Base-by-base conservation (phyloP, 2,113 vertebrate species). In the Pelecanus crispus region DNA sequence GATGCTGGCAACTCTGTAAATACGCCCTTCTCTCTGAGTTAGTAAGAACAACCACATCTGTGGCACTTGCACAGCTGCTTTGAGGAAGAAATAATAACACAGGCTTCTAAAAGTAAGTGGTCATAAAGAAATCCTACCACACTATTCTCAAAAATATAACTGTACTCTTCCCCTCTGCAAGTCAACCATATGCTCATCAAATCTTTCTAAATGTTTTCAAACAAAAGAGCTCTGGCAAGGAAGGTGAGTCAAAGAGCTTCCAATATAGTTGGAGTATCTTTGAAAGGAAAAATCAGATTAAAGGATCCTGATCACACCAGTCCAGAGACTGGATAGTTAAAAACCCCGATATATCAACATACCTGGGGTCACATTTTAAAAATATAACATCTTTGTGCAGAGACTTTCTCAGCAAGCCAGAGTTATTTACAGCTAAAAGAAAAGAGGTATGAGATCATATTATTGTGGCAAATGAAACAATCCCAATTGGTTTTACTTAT, bases 281-380 rank as follows among this genome's bases (percentile, higher is more conserved):
- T 40, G 22, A 52, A 80, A 40, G 21, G 12, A 42, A 82, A 90
- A 72, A 82, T 10, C 32, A 74, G 9, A 63, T 45, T 38, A 74
- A 92, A 45, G 12, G 31, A 18, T 31, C 22, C 44, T 55, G 28
- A 58, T n/a, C 17, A 70, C 26, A 71, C 2, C 25, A 78, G 10
- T 21, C 11, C 17, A 67, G 29, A 26, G 10, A 74, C 24, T 3
- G 9, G 18, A 74, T 1, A 86, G 22, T 44, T 67, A 84, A 56
- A 67, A 45, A 6, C 0, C 1, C 0, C 9, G 14, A 65, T 1
- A 0, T 32, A 65, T 20, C 13, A 65, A 9, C 9, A 58, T 34
- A 56, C 13, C 18, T 49, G 17, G 13, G 6, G 10, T 45, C 20
- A 61, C 21, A 52, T 79, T 80, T 88, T 25, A 26, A 59, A 91